These are phyloP conservation scores for Pseudopodoces humilis DNA, from an alignment of 2,113 vertebrate species.

Conservation along the genomic window DNA sequence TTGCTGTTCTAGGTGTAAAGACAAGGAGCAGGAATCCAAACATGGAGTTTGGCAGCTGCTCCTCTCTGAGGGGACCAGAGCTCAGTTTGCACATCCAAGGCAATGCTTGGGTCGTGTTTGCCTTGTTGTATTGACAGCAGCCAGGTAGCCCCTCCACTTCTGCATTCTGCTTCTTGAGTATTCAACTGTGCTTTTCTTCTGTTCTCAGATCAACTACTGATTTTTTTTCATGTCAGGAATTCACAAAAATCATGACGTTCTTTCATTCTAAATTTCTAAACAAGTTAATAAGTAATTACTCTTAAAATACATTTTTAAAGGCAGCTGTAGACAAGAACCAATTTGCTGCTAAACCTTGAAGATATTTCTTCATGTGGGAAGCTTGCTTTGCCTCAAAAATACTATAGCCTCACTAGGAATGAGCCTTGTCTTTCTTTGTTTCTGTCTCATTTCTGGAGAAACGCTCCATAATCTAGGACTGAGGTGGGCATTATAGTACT, in stretches of 20 bases:
- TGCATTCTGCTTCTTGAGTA: background rate
- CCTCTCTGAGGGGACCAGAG: background rate
- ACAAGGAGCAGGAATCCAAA: background rate
- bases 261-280: background rate
- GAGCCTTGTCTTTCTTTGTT: background rate
- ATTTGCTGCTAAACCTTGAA: background rate
- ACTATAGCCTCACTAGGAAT: background rate
- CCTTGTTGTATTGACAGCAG: accelerated
- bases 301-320: background rate
- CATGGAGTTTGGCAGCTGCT: background rate
- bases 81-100: background rate
- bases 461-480: background rate
- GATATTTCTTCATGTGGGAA: background rate
- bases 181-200: background rate
- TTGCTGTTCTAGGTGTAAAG: background rate
- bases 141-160: background rate
- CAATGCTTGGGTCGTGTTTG: background rate
- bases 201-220: background rate
- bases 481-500: background rate
- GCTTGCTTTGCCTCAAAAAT: background rate
- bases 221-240: background rate
- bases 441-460: background rate
- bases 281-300: background rate
- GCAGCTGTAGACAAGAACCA: background rate
- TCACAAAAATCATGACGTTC: background rate